Evolutionary conservation across 2,113 vertebrate species (phyloP), one percentile per base, ranked within the genome.

Genomic region (Ctenodactylus gundi): DNA sequence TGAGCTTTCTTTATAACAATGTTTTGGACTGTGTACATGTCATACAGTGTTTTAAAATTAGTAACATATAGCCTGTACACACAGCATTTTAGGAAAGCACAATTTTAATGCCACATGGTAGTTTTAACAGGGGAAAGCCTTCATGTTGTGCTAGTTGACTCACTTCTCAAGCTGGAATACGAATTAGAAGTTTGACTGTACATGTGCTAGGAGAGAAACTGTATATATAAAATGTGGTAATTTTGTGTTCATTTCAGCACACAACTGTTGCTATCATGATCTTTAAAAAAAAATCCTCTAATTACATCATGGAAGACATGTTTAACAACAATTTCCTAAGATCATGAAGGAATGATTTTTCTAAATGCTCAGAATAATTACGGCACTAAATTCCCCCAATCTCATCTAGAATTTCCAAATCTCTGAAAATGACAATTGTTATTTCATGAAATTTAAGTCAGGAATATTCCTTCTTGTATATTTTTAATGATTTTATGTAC

Each of bases 391-490:
- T 83, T 8, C 6, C 29, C 34, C 36, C n/a, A 53, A 3, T 85
- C 21, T 23, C 10, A 72, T 36, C n/a, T 55, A 87, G 21, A 75
- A 64, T 91, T 65, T 39, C 25, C 34, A 58, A 17, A 41, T 96
- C 44, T 89, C 51, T 83, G 70, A 90, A 85, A 90, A 15, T 57
- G 58, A 46, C 5, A 4, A 25, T 68, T 76, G 76, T 89, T 62
- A 85, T 83, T 94, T 95, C n/a, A 46, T 27, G 80, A 46, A 84
- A 83, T 36, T 87, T 84, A 85, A 93, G 31, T 85, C 78, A 83
- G 57, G 64, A 86, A 55, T 87, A 53, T 75, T 92, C 88, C 18
- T 60, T 60, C 1, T 85, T 88, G 91, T 77, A 49, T 46, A 58
- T 84, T 77, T 9, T 82, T 85, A 77, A 73, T 75, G 53, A 82